Conservation (phyloP, 2,113 vertebrate species). For the Stegostoma tigrinum region DNA sequence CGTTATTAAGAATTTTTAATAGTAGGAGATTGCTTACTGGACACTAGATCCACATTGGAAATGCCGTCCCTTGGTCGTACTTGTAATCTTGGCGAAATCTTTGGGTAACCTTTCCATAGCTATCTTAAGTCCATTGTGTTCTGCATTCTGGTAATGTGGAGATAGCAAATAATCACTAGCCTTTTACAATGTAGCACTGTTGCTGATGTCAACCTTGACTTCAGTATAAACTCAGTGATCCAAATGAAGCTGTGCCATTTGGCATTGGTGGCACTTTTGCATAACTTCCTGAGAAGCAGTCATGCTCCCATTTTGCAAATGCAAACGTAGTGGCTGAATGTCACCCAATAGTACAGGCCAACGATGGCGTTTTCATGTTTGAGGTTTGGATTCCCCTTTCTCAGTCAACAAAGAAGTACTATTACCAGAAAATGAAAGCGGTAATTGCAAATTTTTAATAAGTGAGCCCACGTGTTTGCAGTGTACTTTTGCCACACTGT, state of each 20-base stretch:
- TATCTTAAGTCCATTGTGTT: neutral
- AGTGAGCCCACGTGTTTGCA: neutral
- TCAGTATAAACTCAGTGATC: neutral
- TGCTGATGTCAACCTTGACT: neutral
- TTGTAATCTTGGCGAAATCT: neutral
- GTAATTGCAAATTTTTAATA: neutral
- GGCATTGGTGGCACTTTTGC: neutral
- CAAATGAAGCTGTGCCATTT: neutral
- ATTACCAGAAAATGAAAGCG: neutral
- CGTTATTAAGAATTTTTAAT: neutral
- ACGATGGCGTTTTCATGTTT: neutral
- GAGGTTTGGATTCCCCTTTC: neutral
- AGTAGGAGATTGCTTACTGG: neutral
- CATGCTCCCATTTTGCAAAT: neutral
- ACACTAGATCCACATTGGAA: neutral
- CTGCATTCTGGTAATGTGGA: neutral
- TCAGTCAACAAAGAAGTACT: neutral
- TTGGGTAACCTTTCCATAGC: neutral
- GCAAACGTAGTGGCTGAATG: neutral
- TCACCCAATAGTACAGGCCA: neutral
- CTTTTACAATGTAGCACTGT: neutral
- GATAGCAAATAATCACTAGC: neutral
- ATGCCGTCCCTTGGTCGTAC: neutral
- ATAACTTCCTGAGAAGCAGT: neutral
- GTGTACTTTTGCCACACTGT: neutral